These are phyloP conservation scores for Pseudoatta argentina DNA, from an alignment of 1,140 invertebrate genomes.

Conservation along the genomic window DNA sequence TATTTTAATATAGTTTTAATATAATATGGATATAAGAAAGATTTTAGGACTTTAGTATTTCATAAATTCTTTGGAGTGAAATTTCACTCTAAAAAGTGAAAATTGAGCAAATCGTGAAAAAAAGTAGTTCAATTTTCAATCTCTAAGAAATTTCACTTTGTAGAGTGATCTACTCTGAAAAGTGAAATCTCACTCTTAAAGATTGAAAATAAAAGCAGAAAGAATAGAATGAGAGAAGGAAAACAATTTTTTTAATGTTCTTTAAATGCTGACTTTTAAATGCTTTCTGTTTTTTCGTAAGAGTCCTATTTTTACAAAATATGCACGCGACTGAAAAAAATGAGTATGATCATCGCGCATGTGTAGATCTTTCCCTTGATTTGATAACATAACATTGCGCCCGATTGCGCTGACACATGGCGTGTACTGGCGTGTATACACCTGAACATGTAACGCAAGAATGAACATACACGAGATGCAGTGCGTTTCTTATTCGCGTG, in stretches of 20 bases:
- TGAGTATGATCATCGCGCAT: no score
- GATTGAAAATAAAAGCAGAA: no score
- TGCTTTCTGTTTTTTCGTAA: not conserved
- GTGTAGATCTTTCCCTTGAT: not conserved
- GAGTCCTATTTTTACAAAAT: not conserved
- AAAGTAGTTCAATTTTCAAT: no score
- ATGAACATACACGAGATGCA: not conserved
- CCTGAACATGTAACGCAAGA: not conserved
- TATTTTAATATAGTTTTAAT: no score
- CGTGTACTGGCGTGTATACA: not conserved
- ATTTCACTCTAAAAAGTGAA: no score
- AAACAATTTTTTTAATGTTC: not conserved
- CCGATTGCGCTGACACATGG: not conserved
- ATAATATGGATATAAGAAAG: no score
- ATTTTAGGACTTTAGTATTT: no score
- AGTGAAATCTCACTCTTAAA: no score
- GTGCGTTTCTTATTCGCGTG: not conserved
- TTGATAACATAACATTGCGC: slow-evolving; percentile 1
- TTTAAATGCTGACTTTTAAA: not conserved
- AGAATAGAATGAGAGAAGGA: not conserved
- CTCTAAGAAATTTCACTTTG: no score
- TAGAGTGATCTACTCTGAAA: no score
- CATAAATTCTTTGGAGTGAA: no score
- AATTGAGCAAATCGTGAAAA: no score
- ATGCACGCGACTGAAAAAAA: not conserved